A percentile compares a stretch with the other conserved stretches of the same genome.
phyloP scores from a whole-genome alignment of 1,140 invertebrate species.

The Medauroidea extradentata region DNA sequence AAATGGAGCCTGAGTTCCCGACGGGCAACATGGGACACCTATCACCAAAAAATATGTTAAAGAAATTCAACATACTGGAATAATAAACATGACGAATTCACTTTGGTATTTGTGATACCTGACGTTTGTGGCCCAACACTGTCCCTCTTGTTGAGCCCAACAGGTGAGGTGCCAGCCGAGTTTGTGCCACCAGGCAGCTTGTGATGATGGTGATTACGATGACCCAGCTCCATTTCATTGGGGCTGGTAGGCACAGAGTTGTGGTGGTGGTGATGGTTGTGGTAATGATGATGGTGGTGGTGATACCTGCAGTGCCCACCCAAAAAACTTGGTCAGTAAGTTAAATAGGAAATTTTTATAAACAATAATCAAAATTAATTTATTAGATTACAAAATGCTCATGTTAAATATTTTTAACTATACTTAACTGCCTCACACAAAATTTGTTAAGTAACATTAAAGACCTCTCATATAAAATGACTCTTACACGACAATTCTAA shows the following conservation, averaged over 20 bases:
- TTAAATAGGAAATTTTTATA: no score
- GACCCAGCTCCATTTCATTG: slow-evolving; percentile 54
- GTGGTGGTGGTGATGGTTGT: slow-evolving; percentile 48
- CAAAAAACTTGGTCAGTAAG: no score
- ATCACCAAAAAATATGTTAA: slow-evolving; percentile 11
- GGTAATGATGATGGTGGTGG: slow-evolving; percentile 42
- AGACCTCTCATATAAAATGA: no score
- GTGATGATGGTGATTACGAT: slow-evolving; percentile 31
- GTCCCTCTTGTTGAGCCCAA: slow-evolving; percentile 48
- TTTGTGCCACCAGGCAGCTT: slow-evolving; percentile 41
- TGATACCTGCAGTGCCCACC: slow-evolving; percentile 30
- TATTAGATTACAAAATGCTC: no score
- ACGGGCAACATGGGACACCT: not conserved
- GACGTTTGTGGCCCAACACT: slow-evolving; percentile 13
- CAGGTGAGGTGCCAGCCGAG: slow-evolving; percentile 51
- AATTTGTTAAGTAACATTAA: no score
- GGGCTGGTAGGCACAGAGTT: slow-evolving; percentile 82
- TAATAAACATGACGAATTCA: slow-evolving; percentile 25
- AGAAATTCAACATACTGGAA: slow-evolving; percentile 14
- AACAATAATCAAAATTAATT: no score
- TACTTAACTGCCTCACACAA: no score
- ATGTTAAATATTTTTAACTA: no score
- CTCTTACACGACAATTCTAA: no score
- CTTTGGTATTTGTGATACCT: no score
- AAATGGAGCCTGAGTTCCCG: slow-evolving; percentile 23